Evolutionary conservation across 1,140 invertebrate genomes (phyloP), one percentile per base, ranked within the genome.

Genomic region (Lutraria rhynchaena): DNA sequence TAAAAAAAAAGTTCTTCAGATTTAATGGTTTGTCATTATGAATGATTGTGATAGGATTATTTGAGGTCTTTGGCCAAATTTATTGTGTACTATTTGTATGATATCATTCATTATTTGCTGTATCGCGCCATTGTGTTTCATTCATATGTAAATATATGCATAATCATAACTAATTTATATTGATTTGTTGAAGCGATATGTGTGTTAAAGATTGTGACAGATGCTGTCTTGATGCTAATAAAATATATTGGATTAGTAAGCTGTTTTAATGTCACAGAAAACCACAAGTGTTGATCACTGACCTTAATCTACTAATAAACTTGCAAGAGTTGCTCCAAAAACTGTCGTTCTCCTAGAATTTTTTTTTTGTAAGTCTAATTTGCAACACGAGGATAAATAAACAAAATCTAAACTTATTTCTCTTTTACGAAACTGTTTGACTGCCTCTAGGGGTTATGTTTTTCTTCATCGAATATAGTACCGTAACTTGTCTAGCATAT

Each of bases 81-180:
- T 29, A 11, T 41, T 35, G 27, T 46, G 11, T 44, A 3, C 15
- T 4, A 22, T 65, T 46, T 46, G 1, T 35, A 15, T 65, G 31
- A 44, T n/a, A 65, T 15, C n/a, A 44, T 33, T 29, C 24, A 3
- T 19, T 44, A 3, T 15, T 22, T 35, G 41, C 19, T 19, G 11
- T 37, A 13, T 37, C 22, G 44, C 11, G 9, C 44, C 44, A 49
- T 19, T 49, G 19, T 11, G 19, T 49, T 5, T 67, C 63, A 67
- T 13, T n/a, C 63, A 67, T 67, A 19, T 67, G 63, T 67, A 67
- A 44, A 67, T 67, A 67, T 19, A 46, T 19, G 49, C 35, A 11
- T 67, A 27, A 67, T 31, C 63, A 67, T 31, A 49, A 51, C 24
- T 67, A 27, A 51, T 67, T 67, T 51, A 51, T 51, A 67, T 51